Evolutionary conservation across 2,888 invertebrate species (phyloP), one percentile per base, ranked within the genome.

Genomic region (Metopia argyrocephala): DNA sequence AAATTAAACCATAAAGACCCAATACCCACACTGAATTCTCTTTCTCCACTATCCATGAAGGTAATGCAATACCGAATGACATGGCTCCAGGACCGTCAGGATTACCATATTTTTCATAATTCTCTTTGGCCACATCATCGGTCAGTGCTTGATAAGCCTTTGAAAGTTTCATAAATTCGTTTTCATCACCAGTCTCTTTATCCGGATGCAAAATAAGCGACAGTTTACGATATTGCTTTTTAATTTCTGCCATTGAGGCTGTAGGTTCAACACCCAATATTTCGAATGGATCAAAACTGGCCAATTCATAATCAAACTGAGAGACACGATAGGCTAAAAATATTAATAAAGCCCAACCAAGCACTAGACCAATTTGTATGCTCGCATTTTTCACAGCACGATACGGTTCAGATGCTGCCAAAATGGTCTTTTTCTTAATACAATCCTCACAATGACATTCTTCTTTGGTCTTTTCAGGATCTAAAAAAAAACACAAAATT

Each of bases 41-140:
- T 90, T 99, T 98, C 89, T 99, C 98, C 9, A 99, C 98, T 90
- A 99, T 98, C 99, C 99, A 99, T 70, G 99, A 98, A 5, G 99
- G 99, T 69, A 99, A 91, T 6, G 99, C 99, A 89, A 99, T 99
- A 76, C 99, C 99, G 93, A 99, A 99, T 86, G 97, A 97, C 94
- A 98, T 99, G 25, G 98, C 99, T 83, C 98, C 98, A 0, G 99
- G 99, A 3, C 99, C 99, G 92, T 99, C 99, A 1, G 99, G 99
- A 92, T 99, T 99, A 23, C 99, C 99, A 93, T 98, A 98, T 89
- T 97, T 97, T 89, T 99, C 98, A 97, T 98, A 99, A 91, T 99
- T 99, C 89, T 95, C 95, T 83, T 97, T 93, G 2, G 99, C 96
- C 90, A 98, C 98, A 84, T 99, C 98, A 92, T 99, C 98, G 75